phyloP scores from a whole-genome alignment of 2,888 invertebrate genomes.

The Deilephila elpenor region DNA sequence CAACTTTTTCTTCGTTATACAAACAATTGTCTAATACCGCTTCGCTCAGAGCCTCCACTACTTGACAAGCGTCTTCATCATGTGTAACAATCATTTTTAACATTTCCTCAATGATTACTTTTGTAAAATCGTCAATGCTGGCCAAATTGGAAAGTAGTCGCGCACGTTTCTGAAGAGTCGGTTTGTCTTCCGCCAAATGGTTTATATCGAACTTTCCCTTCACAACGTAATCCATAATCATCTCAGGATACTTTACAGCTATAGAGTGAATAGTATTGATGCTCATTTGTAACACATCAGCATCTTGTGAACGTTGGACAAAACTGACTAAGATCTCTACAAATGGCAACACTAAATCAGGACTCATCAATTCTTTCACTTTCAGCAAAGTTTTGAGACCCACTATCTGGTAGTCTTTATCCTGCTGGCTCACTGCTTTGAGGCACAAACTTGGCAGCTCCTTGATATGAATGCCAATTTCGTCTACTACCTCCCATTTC shows the following conservation, averaged over 20 bases:
- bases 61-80: slow-evolving; percentile 60
- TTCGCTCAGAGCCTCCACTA: slow-evolving; percentile 66
- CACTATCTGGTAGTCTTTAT: slow-evolving; percentile 76
- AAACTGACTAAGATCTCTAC: slow-evolving; percentile 80
- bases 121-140: slow-evolving; percentile 77
- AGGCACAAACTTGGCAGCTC: slow-evolving; percentile 81
- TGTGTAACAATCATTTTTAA: slow-evolving; percentile 61
- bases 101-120: slow-evolving; percentile 75
- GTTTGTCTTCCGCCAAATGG: slow-evolving; percentile 61
- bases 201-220: slow-evolving; percentile 74
- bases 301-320: slow-evolving; percentile 72
- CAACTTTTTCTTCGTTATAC: slow-evolving; percentile 65
- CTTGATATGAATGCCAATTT: slow-evolving; percentile 55
- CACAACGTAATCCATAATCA: slow-evolving; percentile 80
- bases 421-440: slow-evolving; percentile 72
- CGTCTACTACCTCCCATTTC: slow-evolving; percentile 61
- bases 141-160: slow-evolving; percentile 76
- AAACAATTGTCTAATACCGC: slow-evolving; percentile 66
- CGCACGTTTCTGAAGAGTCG: slow-evolving; percentile 66
- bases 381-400: slow-evolving; percentile 81
- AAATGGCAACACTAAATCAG: slow-evolving; percentile 77
- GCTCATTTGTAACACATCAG: slow-evolving; percentile 72
- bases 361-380: slow-evolving; percentile 73
- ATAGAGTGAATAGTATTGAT: slow-evolving; percentile 82
- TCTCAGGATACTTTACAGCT: slow-evolving; percentile 78